These are phyloP conservation scores for Hydrochoerus hydrochaeris DNA, from an alignment of 2,113 vertebrate species.

Conservation along the genomic window DNA sequence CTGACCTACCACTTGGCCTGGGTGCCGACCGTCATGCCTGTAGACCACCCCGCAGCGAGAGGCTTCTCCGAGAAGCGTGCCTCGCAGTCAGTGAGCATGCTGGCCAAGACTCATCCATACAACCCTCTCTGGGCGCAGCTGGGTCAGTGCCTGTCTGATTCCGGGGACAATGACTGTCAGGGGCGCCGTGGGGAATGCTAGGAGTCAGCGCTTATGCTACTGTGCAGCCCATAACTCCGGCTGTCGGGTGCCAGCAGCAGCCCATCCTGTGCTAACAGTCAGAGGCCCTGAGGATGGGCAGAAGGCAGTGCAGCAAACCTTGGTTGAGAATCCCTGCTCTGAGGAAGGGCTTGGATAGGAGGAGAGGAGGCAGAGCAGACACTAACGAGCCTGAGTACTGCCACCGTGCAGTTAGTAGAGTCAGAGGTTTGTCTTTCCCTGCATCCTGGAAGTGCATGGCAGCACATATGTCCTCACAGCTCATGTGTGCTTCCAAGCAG, in stretches of 20 bases:
- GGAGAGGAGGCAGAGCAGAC: background rate
- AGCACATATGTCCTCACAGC: background rate
- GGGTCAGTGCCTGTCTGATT: conserved; percentile 85
- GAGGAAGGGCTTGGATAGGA: background rate
- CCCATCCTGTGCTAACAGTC: background rate
- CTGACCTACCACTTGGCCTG: conserved; percentile 93
- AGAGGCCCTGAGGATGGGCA: background rate
- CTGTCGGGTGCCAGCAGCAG: background rate
- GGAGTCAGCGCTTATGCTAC: background rate
- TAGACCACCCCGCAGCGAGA: conserved; percentile 90
- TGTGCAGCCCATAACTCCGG: background rate
- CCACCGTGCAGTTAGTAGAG: background rate
- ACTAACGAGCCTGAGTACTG: background rate
- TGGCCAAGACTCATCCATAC: conserved; percentile 93
- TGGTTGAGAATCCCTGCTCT: background rate
- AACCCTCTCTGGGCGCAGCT: conserved; percentile 95
- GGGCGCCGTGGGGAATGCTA: background rate
- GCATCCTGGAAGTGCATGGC: background rate
- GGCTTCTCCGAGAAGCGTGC: conserved; percentile 90
- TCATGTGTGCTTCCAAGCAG: background rate
- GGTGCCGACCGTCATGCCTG: conserved; percentile 94
- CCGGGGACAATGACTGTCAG: accelerated
- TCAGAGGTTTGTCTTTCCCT: background rate
- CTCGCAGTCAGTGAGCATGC: conserved; percentile 89
- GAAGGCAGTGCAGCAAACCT: background rate